A percentile compares a stretch with the other conserved stretches of the same genome.
These are phyloP conservation scores for Malthinus seriepunctatus DNA, from an alignment of 2,888 invertebrate species.

Conservation along the genomic window DNA sequence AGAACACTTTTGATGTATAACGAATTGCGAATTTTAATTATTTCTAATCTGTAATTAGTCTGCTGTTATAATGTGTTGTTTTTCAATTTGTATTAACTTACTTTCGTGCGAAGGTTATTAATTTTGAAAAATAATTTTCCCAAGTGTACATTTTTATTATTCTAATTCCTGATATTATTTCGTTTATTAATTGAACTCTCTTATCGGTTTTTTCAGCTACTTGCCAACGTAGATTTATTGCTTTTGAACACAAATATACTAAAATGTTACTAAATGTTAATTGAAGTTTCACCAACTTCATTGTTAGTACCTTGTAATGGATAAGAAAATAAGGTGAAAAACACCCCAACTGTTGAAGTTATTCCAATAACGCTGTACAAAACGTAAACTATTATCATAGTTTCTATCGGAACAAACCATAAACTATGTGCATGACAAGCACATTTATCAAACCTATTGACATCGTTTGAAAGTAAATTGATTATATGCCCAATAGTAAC, in stretches of 20 bases:
- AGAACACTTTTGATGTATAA: conserved; percentile 74
- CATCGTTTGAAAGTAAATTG: conserved; percentile 77
- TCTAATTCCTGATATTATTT: conserved; percentile 82
- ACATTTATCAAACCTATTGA: conserved; percentile 82
- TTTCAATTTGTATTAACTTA: conserved; percentile 52
- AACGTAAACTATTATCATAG: conserved; percentile 70
- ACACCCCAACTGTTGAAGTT: conserved; percentile 59
- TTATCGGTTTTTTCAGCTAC: conserved; percentile 88
- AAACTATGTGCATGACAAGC: conserved; percentile 80
- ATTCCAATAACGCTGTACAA: conserved; percentile 63
- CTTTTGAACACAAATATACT: conserved; percentile 75
- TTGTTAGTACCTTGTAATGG: conserved; percentile 57
- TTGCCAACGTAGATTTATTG: conserved; percentile 70
- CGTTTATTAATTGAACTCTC: conserved; percentile 88
- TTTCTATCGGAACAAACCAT: conserved; percentile 79
- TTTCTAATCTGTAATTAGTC: conserved; percentile 61
- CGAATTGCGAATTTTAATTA: conserved; percentile 69
- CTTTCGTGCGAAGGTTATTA: conserved; percentile 74
- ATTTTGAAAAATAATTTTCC: conserved; percentile 79
- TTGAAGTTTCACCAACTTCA: background rate
- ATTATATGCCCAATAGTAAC: conserved; percentile 70
- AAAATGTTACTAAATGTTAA: conserved; percentile 11
- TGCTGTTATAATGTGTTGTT: background rate
- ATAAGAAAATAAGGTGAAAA: conserved; percentile 55
- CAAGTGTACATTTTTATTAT: conserved; percentile 95